Conservation (phyloP, 64 coral and sea anemone species). For the Cladopsammia gracilis region DNA sequence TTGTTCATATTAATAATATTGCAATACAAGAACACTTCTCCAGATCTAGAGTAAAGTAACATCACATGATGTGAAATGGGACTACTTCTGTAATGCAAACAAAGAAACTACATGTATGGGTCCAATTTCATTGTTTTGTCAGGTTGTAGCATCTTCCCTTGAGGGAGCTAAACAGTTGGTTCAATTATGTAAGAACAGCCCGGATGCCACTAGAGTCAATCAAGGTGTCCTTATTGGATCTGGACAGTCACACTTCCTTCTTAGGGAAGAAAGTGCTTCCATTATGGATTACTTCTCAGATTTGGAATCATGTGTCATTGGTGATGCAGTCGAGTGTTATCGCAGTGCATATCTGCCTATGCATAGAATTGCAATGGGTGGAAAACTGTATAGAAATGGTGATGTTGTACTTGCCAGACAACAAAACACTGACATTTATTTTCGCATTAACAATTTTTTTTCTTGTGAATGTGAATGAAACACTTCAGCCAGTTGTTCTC, state of each 20-base stretch:
- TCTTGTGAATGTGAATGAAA: slow-evolving; percentile 69
- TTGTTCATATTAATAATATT: background rate
- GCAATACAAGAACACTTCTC: slow-evolving; percentile 1
- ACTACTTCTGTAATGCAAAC: background rate
- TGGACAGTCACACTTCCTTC: slow-evolving; percentile 57
- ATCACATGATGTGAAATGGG: background rate
- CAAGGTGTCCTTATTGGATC: slow-evolving; percentile 79
- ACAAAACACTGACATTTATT: slow-evolving; percentile 63
- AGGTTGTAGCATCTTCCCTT: slow-evolving; percentile 72
- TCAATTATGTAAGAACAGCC: slow-evolving; percentile 74
- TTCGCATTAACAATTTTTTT: slow-evolving; percentile 68
- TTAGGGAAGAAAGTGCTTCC: slow-evolving; percentile 52
- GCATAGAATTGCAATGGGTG: slow-evolving; percentile 64
- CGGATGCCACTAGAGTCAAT: slow-evolving; percentile 68
- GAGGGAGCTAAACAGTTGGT: slow-evolving; percentile 75
- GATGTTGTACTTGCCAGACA: slow-evolving; percentile 57
- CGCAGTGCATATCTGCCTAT: slow-evolving; percentile 77
- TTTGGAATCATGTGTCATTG: slow-evolving; percentile 52
- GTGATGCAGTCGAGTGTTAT: slow-evolving; percentile 63
- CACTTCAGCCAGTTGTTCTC: slow-evolving; percentile 54
- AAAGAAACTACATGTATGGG: slow-evolving; percentile 9
- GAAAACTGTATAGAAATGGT: slow-evolving; percentile 76
- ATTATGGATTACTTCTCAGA: slow-evolving; percentile 59
- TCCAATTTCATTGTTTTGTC: slow-evolving; percentile 15
- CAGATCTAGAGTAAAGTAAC: no score